These are phyloP conservation scores for Perca schrenkii DNA, from an alignment of 2,113 vertebrate genomes.

Conservation along the genomic window DNA sequence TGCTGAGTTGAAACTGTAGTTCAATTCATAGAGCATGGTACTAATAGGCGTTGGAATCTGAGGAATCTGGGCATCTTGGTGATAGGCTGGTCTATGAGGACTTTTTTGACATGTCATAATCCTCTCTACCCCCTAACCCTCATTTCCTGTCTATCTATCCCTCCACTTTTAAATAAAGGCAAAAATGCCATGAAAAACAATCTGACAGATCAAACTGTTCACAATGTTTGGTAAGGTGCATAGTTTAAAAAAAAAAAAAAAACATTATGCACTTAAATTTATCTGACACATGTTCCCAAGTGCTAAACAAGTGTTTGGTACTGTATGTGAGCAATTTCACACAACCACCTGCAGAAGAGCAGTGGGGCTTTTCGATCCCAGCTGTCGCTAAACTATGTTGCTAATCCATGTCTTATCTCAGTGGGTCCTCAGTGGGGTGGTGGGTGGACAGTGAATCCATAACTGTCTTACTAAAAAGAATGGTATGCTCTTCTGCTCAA, in stretches of 20 bases:
- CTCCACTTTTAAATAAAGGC: not conserved
- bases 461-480: conserved; percentile 51
- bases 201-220: not conserved
- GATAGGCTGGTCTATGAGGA: not conserved
- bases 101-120: not conserved
- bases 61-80: not conserved
- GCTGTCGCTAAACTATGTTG: conserved; percentile 51
- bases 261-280: conserved; percentile 2
- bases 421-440: conserved; percentile 16
- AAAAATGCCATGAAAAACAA: not conserved
- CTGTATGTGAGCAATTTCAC: conserved; percentile 25
- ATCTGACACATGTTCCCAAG: conserved; percentile 12
- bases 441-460: conserved; percentile 46
- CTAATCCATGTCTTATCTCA: conserved; percentile 44
- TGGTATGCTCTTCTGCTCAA: conserved; percentile 36
- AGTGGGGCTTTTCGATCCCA: conserved; percentile 2
- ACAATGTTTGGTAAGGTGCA: not conserved
- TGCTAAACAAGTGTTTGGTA: conserved; percentile 17
- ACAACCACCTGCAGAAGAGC: conserved; percentile 48
- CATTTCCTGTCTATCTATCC: not conserved
- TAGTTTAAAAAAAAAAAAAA: too few species aligned
- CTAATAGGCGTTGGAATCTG: not conserved
- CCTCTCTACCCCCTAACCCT: too few species aligned
- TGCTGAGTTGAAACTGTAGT: not conserved
- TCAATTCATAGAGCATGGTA: not conserved